Percentiles rank a stretch among this genome's conserved stretches.
Conservation (phyloP, 2,113 vertebrate species). For the Gopherus evgoodei region DNA sequence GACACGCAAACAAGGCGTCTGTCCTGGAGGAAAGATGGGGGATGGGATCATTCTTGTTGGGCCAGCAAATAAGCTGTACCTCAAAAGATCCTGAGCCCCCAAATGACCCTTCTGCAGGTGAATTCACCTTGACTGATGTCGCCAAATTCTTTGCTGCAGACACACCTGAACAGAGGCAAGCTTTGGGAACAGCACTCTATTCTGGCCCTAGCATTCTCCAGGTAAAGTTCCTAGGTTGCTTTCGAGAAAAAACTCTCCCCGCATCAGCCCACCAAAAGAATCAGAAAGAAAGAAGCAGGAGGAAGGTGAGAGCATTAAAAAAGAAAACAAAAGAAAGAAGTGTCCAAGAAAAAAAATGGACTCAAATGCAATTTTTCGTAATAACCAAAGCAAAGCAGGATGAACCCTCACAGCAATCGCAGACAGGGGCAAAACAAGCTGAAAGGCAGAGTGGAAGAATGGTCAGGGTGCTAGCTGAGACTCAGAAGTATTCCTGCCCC, state of each 20-base stretch:
- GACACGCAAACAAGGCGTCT: neutral
- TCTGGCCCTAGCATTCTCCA: neutral
- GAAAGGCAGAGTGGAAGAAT: neutral
- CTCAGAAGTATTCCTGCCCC: neutral
- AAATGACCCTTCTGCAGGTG: neutral
- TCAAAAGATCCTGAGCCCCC: neutral
- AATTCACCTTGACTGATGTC: neutral
- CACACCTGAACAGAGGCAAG: neutral
- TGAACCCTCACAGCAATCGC: accelerated
- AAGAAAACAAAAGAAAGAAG: neutral
- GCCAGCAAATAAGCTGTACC: neutral
- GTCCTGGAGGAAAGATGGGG: neutral
- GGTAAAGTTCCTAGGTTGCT: neutral
- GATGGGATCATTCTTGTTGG: neutral
- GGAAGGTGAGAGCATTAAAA: neutral
- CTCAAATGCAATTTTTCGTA: neutral
- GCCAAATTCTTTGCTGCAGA: neutral
- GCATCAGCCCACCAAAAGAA: neutral
- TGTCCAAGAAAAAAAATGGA: neutral
- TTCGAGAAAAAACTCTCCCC: neutral
- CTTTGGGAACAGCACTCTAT: neutral
- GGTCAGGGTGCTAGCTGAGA: neutral
- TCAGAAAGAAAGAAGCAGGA: neutral
- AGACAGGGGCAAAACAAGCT: accelerated
- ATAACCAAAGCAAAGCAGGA: accelerated